Evolutionary conservation across 2,797 vertebrate species (phyloP).

Genomic region (Erethizon dorsatum): DNA sequence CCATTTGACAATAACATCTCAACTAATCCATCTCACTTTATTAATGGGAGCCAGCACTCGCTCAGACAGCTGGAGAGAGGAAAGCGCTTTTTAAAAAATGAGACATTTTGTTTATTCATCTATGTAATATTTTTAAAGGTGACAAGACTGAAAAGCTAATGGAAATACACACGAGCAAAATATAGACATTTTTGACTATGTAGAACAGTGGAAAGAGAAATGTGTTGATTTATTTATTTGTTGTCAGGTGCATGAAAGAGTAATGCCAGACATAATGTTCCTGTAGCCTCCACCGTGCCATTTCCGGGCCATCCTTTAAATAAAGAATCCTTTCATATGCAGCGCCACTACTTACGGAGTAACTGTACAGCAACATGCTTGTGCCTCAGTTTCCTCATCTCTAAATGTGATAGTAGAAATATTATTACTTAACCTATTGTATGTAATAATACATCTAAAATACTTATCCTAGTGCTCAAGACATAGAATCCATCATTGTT

Average conservation of each 20-base stretch:
- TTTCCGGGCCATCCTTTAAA: neutral
- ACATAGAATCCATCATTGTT: neutral
- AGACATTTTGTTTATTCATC: constrained; percentile 11
- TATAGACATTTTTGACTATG: neutral
- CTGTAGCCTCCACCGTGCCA: neutral
- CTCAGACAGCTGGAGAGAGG: neutral
- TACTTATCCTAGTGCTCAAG: neutral
- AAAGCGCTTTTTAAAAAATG: constrained; percentile 34
- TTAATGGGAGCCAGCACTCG: neutral
- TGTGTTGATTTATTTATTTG: constrained; percentile 13
- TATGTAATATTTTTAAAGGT: constrained; percentile 42
- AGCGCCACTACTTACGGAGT: neutral
- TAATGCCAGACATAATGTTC: neutral
- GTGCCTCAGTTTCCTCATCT: neutral
- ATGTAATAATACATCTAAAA: neutral
- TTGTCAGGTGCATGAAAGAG: neutral
- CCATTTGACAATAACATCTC: neutral
- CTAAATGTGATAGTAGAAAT: neutral
- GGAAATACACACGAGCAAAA: constrained; percentile 10
- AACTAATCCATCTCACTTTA: constrained; percentile 5
- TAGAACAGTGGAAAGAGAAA: neutral
- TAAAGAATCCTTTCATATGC: neutral
- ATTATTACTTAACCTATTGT: neutral
- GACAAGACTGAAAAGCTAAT: neutral
- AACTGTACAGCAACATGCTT: neutral